phyloP scores from a whole-genome alignment of 2,888 invertebrate genomes.

The Orthonevra nobilis region DNA sequence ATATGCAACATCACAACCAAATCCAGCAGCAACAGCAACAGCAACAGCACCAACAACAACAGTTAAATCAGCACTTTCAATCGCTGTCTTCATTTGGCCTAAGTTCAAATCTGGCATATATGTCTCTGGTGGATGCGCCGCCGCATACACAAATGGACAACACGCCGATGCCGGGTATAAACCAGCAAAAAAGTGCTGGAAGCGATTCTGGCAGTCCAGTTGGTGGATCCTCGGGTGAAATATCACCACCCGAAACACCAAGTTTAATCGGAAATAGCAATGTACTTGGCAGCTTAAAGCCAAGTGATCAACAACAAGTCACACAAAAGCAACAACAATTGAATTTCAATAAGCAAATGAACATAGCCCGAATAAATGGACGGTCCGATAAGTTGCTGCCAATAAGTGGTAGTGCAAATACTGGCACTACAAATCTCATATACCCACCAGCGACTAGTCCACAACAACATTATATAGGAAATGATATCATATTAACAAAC shows the following conservation, averaged over 20 bases:
- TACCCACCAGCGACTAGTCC: conserved; percentile 70
- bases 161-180: conserved; percentile 72
- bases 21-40: conserved; percentile 74
- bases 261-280: conserved; percentile 73
- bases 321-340: conserved; percentile 69
- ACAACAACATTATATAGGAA: conserved; percentile 71
- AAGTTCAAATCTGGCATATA: conserved; percentile 74
- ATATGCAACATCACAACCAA: conserved; percentile 76
- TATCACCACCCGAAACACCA: conserved; percentile 79
- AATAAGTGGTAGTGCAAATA: conserved; percentile 73
- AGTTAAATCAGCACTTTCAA: conserved; percentile 76
- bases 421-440: conserved; percentile 51
- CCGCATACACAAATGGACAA: conserved; percentile 71
- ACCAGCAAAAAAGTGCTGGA: conserved; percentile 77
- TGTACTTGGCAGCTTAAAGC: conserved; percentile 31
- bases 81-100: conserved; percentile 72
- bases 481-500: conserved; percentile 71
- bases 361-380: conserved; percentile 77
- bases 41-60: conserved; percentile 74
- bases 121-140: conserved; percentile 74
- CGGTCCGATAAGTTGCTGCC: conserved; percentile 74
- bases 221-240: conserved; percentile 79
- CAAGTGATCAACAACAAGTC: conserved; percentile 70
- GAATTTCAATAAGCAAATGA: conserved; percentile 77
- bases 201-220: conserved; percentile 80